Evolutionary conservation across 2,888 invertebrate species (phyloP).

Genomic region (Ophion costatus): DNA sequence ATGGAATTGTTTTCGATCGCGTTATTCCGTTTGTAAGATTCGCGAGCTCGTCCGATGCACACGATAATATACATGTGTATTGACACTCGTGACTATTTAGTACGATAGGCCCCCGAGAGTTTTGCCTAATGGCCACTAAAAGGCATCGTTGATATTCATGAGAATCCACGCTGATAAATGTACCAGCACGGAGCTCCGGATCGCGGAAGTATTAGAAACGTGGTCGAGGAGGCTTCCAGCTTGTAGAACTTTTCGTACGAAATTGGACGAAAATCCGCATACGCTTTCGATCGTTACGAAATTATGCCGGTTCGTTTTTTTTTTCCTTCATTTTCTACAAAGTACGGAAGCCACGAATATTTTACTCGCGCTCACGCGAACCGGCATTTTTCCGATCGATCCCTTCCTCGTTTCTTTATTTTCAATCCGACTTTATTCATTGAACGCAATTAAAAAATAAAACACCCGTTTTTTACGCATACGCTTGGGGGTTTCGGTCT

Average conservation of each 20-base stretch:
- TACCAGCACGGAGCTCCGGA: background rate
- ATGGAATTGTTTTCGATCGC: constrained; percentile 72
- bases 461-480: background rate
- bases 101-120: constrained; percentile 25
- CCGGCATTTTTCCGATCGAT: too few species aligned
- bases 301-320: too few species aligned
- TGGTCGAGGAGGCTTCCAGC: background rate
- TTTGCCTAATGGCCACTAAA: constrained; percentile 62
- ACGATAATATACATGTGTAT: constrained; percentile 6
- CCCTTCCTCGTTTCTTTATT: background rate
- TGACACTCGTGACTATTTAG: constrained; percentile 22
- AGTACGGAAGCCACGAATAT: too few species aligned
- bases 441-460: constrained; percentile 3
- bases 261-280: too few species aligned
- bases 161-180: background rate
- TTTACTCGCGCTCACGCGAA: too few species aligned
- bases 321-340: too few species aligned
- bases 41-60: constrained; percentile 20
- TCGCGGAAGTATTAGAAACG: background rate
- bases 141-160: constrained; percentile 55
- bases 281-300: too few species aligned
- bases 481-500: constrained; percentile 43
- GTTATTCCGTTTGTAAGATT: constrained; percentile 55
- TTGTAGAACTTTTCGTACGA: background rate
- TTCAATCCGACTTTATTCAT: background rate